Evolutionary conservation across 2,888 invertebrate species (phyloP).

Genomic region (Harpagoxenus sublaevis): DNA sequence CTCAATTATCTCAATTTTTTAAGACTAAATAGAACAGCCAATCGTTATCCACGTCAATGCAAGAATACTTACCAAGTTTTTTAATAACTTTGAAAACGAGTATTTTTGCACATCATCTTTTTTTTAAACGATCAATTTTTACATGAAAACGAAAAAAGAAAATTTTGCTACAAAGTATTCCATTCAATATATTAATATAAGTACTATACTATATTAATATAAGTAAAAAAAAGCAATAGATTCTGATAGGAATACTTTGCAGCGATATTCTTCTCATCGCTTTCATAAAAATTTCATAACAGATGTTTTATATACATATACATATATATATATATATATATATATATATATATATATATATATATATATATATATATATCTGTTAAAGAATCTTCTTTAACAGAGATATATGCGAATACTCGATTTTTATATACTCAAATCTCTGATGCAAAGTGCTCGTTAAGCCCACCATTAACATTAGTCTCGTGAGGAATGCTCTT

Average conservation of each 20-base stretch:
- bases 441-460: slow-evolving; percentile 11
- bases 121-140: slow-evolving; percentile 15
- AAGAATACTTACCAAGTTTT: neutral
- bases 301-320: too few relatives aligned
- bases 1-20: slow-evolving; percentile 7
- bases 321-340: too few relatives aligned
- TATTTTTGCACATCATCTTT: neutral
- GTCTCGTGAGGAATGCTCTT: neutral
- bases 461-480: slow-evolving; percentile 17
- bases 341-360: too few relatives aligned
- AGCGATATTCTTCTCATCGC: neutral
- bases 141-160: neutral
- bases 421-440: slow-evolving; percentile 23
- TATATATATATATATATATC: too few relatives aligned
- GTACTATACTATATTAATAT: neutral
- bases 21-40: neutral
- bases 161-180: neutral
- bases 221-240: slow-evolving; percentile 4
- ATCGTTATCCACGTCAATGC: neutral
- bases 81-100: neutral
- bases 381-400: neutral
- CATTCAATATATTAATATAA: neutral
- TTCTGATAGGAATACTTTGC: slow-evolving; percentile 1
- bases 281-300: slow-evolving; percentile 1
- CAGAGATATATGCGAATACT: slow-evolving; percentile 9